Evolutionary conservation across 1,140 invertebrate species (phyloP).

Genomic region (Drosophila littoralis): DNA sequence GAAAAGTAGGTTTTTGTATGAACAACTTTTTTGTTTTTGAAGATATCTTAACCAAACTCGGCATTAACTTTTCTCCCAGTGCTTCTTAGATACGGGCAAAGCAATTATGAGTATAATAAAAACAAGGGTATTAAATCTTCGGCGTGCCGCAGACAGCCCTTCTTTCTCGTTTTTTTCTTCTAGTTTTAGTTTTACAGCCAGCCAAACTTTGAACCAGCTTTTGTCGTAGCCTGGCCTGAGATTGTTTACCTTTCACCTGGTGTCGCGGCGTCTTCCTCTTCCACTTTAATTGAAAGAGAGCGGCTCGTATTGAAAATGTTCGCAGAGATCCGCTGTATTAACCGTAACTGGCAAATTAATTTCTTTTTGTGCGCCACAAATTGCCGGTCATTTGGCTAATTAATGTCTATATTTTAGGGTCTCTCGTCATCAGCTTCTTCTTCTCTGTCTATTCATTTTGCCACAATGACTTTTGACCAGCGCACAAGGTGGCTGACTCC

Average conservation of each 20-base stretch:
- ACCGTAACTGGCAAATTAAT: conserved; percentile 82
- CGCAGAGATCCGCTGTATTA: conserved; percentile 65
- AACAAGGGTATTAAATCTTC: too few relatives aligned
- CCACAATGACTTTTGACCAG: conserved; percentile 27
- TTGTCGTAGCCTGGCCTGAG: neutral
- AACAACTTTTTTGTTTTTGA: neutral
- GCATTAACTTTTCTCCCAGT: too few relatives aligned
- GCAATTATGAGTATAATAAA: too few relatives aligned
- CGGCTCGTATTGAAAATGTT: conserved; percentile 8
- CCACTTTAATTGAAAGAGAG: conserved; percentile 34
- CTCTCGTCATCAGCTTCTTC: conserved; percentile 15
- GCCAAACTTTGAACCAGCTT: conserved; percentile 46
- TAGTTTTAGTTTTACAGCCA: conserved; percentile 24
- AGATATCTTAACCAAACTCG: too few relatives aligned
- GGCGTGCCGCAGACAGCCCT: too few relatives aligned
- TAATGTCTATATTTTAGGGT: conserved; percentile 79
- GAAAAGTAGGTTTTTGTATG: too few relatives aligned
- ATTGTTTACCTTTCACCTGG: conserved; percentile 42
- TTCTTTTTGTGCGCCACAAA: conserved; percentile 65
- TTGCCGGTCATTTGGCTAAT: conserved; percentile 79
- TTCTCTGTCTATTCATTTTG: conserved; percentile 35
- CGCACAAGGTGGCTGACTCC: conserved; percentile 11
- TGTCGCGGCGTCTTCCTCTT: conserved; percentile 12
- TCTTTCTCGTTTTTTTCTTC: conserved; percentile 1
- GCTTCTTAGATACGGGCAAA: too few relatives aligned